Percentiles rank a stretch among this genome's conserved stretches.
Evolutionary conservation across 2,113 vertebrate genomes (phyloP).

Genomic region (Clarias magur): DNA sequence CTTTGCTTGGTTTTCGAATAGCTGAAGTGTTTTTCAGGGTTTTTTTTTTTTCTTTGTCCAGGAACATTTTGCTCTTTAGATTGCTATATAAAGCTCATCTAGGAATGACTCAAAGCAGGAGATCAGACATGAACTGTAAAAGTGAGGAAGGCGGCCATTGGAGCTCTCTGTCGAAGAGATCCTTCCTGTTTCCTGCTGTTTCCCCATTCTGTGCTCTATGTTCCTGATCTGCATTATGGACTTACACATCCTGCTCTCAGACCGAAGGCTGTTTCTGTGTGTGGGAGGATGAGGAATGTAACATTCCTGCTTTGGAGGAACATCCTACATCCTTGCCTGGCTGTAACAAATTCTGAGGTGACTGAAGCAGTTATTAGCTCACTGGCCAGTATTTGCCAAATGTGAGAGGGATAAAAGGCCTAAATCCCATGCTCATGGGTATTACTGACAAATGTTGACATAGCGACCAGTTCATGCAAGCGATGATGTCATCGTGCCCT

Average conservation of each 20-base stretch:
- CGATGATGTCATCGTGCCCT: slow-evolving; percentile 36
- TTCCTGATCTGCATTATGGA: slow-evolving; percentile 17
- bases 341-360: background rate
- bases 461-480: slow-evolving; percentile 36
- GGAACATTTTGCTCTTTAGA: slow-evolving; percentile 21
- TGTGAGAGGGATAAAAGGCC: background rate
- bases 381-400: background rate
- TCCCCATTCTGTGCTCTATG: slow-evolving; percentile 51
- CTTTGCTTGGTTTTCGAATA: slow-evolving; percentile 36
- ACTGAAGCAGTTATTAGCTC: slow-evolving; percentile 23
- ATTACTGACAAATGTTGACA: slow-evolving; percentile 49
- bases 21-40: slow-evolving; percentile 9
- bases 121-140: slow-evolving; percentile 6
- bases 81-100: slow-evolving; percentile 38
- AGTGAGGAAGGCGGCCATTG: slow-evolving; percentile 55
- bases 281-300: slow-evolving; percentile 18
- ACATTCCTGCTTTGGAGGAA: slow-evolving; percentile 14
- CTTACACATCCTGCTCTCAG: slow-evolving; percentile 30
- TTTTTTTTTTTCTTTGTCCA: too few species aligned
- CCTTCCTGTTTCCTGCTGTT: slow-evolving; percentile 45
- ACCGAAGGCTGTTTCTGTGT: slow-evolving; percentile 3
- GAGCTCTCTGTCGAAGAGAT: slow-evolving; percentile 50
- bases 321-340: slow-evolving; percentile 20
- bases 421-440: slow-evolving; percentile 9
- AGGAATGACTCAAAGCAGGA: slow-evolving; percentile 40